Conservation (phyloP, 2,113 vertebrate species). For the Rana temporaria region DNA sequence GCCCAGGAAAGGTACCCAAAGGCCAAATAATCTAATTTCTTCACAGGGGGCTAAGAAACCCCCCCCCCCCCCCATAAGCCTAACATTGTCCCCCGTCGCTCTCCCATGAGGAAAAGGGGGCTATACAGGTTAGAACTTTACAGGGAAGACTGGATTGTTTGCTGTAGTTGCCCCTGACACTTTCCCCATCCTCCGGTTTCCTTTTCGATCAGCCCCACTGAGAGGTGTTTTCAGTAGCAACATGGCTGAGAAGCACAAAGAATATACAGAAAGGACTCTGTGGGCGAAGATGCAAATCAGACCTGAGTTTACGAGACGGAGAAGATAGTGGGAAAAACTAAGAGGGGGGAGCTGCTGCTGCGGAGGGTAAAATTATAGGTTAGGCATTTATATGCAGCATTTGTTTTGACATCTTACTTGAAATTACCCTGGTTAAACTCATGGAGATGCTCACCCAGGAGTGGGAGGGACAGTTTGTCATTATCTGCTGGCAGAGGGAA, state of each 20-base stretch:
- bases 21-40: too few relatives aligned
- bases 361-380: conserved; percentile 34
- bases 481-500: neutral
- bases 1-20: too few relatives aligned
- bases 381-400: conserved; percentile 3
- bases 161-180: too few relatives aligned
- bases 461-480: neutral
- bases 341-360: conserved; percentile 6
- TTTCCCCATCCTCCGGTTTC: too few relatives aligned
- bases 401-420: conserved; percentile 33
- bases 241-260: conserved; percentile 3
- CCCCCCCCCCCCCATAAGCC: too few relatives aligned
- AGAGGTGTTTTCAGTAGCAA: neutral
- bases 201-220: too few relatives aligned
- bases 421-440: neutral
- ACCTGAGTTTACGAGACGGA: conserved; percentile 9
- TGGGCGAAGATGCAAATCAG: conserved; percentile 26
- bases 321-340: neutral
- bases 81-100: too few relatives aligned
- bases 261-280: neutral
- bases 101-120: too few relatives aligned
- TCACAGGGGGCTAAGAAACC: too few relatives aligned
- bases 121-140: too few relatives aligned
- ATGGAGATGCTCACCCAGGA: neutral
- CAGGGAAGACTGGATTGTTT: too few relatives aligned